Conservation (phyloP, 2,113 vertebrate genomes). For the Campylorhamphus procurvoides region DNA sequence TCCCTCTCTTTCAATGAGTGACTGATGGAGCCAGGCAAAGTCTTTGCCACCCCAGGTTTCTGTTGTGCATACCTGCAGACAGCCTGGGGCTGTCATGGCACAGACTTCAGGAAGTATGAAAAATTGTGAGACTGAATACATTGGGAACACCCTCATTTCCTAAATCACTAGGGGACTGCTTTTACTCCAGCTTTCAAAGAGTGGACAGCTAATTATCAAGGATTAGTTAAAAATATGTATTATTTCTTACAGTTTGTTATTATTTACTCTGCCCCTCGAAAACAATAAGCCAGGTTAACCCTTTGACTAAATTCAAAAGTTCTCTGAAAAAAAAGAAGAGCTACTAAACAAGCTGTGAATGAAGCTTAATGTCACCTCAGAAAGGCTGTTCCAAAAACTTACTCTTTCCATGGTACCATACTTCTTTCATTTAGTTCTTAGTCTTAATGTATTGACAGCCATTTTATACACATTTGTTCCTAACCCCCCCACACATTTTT, state of each 20-base stretch:
- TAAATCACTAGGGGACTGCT: neutral
- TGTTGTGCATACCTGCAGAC: neutral
- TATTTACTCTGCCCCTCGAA: neutral
- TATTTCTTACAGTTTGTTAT: neutral
- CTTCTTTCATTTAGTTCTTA: neutral
- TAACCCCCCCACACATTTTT: neutral
- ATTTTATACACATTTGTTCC: neutral
- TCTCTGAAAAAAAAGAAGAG: neutral
- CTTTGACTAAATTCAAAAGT: neutral
- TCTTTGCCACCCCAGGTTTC: neutral
- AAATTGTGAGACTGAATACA: neutral
- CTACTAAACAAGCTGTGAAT: neutral
- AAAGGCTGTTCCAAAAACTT: neutral
- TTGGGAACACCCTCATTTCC: neutral
- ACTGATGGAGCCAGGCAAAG: neutral
- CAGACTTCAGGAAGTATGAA: neutral
- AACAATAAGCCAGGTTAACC: neutral
- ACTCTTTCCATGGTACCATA: neutral
- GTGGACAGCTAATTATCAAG: neutral
- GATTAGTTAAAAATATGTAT: neutral
- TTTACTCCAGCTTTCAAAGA: neutral
- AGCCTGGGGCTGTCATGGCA: neutral
- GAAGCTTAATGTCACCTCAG: neutral
- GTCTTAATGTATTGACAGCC: neutral
- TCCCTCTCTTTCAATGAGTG: neutral